Evolutionary conservation across 2,113 vertebrate species (phyloP).

Genomic region (Montifringilla adamsi): DNA sequence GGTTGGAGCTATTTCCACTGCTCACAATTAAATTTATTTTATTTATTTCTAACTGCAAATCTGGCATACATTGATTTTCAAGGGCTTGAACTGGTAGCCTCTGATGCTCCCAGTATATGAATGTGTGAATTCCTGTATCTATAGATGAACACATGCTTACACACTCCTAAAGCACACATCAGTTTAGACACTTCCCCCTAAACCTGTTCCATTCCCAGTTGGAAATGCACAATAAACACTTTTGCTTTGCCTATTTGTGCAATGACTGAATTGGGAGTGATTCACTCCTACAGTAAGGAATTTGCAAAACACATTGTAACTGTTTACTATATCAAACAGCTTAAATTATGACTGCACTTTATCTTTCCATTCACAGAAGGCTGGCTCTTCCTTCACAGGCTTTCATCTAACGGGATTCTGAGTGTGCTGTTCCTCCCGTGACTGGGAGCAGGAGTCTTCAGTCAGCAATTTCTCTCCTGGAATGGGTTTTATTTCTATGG

Average conservation of each 20-base stretch:
- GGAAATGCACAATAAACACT: neutral
- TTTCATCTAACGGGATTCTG: neutral
- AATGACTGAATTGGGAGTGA: neutral
- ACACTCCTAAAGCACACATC: neutral
- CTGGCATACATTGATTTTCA: neutral
- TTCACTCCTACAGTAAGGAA: neutral
- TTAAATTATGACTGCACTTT: constrained; percentile 32
- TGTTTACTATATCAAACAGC: neutral
- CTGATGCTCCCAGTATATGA: neutral
- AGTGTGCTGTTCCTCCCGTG: neutral
- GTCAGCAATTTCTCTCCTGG: constrained; percentile 24
- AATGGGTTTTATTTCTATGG: constrained; percentile 46
- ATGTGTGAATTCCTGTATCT: too few relatives aligned
- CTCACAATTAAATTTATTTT: neutral
- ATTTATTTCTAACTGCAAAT: neutral
- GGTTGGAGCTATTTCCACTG: neutral
- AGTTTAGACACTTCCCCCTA: neutral
- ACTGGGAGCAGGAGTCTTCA: neutral
- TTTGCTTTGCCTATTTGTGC: neutral
- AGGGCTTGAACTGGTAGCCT: neutral
- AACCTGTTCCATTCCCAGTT: neutral
- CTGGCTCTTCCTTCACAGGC: neutral
- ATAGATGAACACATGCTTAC: fast-evolving
- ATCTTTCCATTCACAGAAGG: constrained; percentile 41
- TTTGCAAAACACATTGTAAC: constrained; percentile 5